phyloP scores from a whole-genome alignment of 2,797 vertebrate genomes.

The Oryzias dopingdopingensis region DNA sequence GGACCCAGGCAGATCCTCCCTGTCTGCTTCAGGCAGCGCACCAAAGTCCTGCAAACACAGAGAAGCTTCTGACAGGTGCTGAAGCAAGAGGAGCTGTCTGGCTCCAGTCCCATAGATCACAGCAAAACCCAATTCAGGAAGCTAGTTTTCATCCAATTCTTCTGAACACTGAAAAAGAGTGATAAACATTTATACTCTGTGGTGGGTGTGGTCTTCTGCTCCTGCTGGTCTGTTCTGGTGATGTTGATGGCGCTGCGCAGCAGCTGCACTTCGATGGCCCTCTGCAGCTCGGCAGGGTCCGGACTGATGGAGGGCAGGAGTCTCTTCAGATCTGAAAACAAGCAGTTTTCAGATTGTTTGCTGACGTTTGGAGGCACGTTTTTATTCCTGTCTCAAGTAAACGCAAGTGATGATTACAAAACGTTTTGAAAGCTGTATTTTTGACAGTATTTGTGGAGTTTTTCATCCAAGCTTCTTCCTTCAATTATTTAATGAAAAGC shows the following conservation, averaged over 20 bases:
- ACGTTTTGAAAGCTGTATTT: too few species aligned
- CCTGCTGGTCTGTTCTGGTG: conserved; percentile 84
- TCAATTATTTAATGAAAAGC: too few species aligned
- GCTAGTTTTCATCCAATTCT: not conserved
- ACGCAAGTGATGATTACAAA: too few species aligned
- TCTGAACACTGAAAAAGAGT: not conserved
- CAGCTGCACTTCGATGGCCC: conserved; percentile 96
- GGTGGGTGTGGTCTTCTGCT: conserved; percentile 82
- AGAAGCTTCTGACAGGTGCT: conserved; percentile 1
- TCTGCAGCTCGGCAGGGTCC: conserved; percentile 94
- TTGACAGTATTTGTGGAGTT: too few species aligned
- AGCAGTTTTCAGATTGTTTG: not conserved
- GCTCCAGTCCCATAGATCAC: not conserved
- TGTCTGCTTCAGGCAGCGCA: conserved; percentile 94
- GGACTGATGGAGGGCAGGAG: conserved; percentile 93
- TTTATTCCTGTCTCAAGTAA: too few species aligned
- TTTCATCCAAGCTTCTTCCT: too few species aligned
- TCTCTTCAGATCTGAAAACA: conserved; percentile 87
- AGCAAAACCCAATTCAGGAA: not conserved
- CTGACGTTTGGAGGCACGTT: too few species aligned
- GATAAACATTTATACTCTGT: conserved; percentile 80
- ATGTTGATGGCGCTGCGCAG: conserved; percentile 89
- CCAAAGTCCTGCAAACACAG: conserved; percentile 79
- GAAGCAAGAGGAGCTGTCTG: not conserved
- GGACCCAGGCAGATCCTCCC: conserved; percentile 92